phyloP scores from a whole-genome alignment of 2,797 vertebrate species.

The Microchirus variegatus region DNA sequence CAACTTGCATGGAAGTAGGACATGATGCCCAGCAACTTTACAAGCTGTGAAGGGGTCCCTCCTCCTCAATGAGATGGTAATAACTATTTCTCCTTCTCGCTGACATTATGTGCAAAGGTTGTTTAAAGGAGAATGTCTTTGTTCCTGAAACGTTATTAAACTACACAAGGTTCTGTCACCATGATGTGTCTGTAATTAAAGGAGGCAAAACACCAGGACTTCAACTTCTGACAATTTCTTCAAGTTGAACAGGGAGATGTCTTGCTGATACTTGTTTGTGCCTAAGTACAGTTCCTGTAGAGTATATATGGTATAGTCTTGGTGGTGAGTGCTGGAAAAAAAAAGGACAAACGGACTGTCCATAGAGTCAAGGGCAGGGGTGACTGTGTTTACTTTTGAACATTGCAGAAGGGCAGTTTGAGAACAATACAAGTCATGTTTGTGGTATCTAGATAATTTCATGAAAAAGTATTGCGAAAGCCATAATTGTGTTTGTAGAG shows the following conservation, averaged over 20 bases:
- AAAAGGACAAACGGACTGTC: background rate
- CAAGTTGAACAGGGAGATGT: constrained; percentile 33
- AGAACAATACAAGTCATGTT: background rate
- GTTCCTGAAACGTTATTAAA: constrained; percentile 65
- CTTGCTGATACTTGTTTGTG: constrained; percentile 46
- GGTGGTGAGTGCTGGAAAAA: constrained; percentile 6
- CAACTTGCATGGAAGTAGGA: constrained; percentile 54
- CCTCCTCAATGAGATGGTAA: constrained; percentile 67
- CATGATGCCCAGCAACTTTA: constrained; percentile 58
- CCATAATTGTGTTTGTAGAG: background rate
- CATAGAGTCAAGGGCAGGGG: background rate
- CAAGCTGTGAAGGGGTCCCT: constrained; percentile 55
- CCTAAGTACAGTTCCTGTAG: constrained; percentile 18
- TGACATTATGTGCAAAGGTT: constrained; percentile 27
- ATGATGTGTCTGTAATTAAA: constrained; percentile 67
- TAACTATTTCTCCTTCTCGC: constrained; percentile 50
- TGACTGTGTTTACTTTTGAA: background rate
- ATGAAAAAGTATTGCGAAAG: background rate
- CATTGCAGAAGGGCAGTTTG: no score
- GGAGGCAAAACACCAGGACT: constrained; percentile 34
- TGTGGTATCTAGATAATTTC: background rate
- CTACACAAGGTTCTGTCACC: constrained; percentile 56
- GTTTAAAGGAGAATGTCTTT: constrained; percentile 51
- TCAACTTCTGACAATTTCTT: constrained; percentile 52
- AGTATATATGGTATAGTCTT: constrained; percentile 26